Conservation (phyloP, 2,888 invertebrate genomes). For the Boloria selene region DNA sequence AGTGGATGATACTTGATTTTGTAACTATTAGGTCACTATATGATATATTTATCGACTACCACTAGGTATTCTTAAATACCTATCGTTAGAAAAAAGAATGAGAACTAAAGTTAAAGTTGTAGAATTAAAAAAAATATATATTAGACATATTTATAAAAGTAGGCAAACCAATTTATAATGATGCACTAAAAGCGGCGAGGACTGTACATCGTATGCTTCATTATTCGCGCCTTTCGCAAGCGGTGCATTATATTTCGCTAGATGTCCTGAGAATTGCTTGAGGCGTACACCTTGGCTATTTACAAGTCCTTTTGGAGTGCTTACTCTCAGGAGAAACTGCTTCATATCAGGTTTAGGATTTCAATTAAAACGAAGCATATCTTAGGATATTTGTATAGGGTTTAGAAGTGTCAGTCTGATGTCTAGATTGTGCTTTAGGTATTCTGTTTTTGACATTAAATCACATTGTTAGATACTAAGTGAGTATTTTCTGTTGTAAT, state of each 20-base stretch:
- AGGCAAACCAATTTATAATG: not conserved
- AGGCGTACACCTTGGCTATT: slow-evolving; percentile 26
- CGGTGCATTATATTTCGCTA: slow-evolving; percentile 13
- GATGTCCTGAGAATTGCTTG: slow-evolving; percentile 19
- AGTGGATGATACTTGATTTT: too few species aligned
- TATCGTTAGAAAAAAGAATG: too few species aligned
- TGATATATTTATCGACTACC: too few species aligned
- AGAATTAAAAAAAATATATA: too few species aligned
- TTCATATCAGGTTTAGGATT: not conserved
- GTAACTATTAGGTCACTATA: too few species aligned
- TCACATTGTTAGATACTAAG: too few species aligned
- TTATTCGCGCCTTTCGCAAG: slow-evolving; percentile 23
- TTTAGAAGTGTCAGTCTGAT: not conserved
- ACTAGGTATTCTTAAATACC: too few species aligned
- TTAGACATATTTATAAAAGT: not conserved
- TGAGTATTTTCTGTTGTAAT: too few species aligned
- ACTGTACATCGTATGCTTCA: slow-evolving; percentile 15
- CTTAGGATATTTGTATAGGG: not conserved
- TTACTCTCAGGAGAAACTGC: slow-evolving; percentile 7
- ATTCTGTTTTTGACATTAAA: too few species aligned
- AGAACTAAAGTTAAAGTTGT: too few species aligned
- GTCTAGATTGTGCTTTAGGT: not conserved
- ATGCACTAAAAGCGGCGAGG: slow-evolving; percentile 2
- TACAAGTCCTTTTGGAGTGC: slow-evolving; percentile 15
- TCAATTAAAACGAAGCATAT: not conserved